Base-by-base conservation (phyloP, 2,888 invertebrate species). In the Drosophila merina region DNA sequence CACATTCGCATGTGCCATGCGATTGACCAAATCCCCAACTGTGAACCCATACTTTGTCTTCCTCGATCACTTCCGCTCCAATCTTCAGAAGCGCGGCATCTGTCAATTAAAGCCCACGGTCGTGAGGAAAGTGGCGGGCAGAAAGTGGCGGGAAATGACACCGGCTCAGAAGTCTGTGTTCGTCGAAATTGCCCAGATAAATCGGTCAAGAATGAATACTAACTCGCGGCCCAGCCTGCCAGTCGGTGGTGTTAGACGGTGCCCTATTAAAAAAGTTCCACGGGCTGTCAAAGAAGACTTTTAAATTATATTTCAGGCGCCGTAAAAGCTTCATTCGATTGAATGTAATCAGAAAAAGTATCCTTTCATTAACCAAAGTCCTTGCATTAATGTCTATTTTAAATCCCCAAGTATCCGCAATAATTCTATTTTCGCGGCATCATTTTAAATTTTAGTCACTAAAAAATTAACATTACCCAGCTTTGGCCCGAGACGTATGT, bases 121-220 rank as follows among this genome's bases (percentile, higher is more conserved):
- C 7, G 12, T 75, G 2, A 50, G 33, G 9, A 72, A 54, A 40
- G 25, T 67, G 33, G 75, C 75, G 25, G 69, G 72, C 9, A 57
- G 54, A 9, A 83, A 63, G 25, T 79, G 75, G 84, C 59, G 75
- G 0, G 26, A 57, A 40, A 79, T 79, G 79, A 63, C n/a, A 7
- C 2, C 10, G 5, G 12, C 5, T 4, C 72, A 83, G 38, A 79
- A 80, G 38, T 40, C 47, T 1, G 31, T 55, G 5, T 79, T 75
- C 25, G 12, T 9, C 5, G 12, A 57, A 26, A 57, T 48, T 2
- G 72, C 79, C 2, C 14, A 63, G 9, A 10, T 6, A 0, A 75
- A 79, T 51, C 31, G 36, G 12, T n/a, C 49, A 5, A 40, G 33
- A 33, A 3, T 10, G 12, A 49, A 26, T 30, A 14, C n/a, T 4